Evolutionary conservation across 2,113 vertebrate genomes (phyloP).

Genomic region (Megaleporinus macrocephalus): DNA sequence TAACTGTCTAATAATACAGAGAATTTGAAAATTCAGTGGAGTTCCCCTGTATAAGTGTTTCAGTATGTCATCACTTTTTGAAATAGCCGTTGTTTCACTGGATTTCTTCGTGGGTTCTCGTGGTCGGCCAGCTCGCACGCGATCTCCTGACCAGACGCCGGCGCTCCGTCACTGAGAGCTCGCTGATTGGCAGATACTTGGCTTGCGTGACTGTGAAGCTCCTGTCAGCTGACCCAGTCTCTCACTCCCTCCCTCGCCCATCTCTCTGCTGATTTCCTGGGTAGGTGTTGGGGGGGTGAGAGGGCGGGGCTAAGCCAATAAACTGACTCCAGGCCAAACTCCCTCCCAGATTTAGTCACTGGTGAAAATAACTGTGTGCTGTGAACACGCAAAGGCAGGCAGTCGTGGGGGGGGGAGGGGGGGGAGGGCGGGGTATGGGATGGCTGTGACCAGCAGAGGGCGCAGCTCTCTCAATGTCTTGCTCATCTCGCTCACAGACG

Average conservation of each 20-base stretch:
- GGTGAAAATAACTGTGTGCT: constrained; percentile 59
- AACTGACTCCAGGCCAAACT: constrained; percentile 55
- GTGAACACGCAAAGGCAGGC: constrained; percentile 66
- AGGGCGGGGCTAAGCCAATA: constrained; percentile 40
- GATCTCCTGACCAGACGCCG: constrained; percentile 78
- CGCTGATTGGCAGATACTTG: constrained; percentile 75
- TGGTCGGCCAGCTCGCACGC: constrained; percentile 78
- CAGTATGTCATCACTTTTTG: constrained; percentile 82
- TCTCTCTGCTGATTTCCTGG: constrained; percentile 57
- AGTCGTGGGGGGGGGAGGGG: not conserved
- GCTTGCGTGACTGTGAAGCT: constrained; percentile 77
- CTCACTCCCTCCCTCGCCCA: not conserved
- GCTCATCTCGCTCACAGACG: not conserved
- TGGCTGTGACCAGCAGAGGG: constrained; percentile 1
- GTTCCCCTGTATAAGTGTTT: constrained; percentile 60
- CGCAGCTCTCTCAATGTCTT: not conserved
- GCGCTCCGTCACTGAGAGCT: constrained; percentile 70
- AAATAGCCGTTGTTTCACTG: constrained; percentile 85
- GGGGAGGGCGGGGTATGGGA: not conserved
- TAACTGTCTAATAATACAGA: no score
- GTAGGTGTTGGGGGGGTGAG: not conserved
- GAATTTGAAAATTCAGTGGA: no score
- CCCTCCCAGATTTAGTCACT: not conserved
- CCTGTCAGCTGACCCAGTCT: constrained; percentile 69
- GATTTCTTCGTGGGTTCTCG: constrained; percentile 79